These are phyloP conservation scores for Lysandra bellargus DNA, from an alignment of 2,888 invertebrate species.

Conservation along the genomic window DNA sequence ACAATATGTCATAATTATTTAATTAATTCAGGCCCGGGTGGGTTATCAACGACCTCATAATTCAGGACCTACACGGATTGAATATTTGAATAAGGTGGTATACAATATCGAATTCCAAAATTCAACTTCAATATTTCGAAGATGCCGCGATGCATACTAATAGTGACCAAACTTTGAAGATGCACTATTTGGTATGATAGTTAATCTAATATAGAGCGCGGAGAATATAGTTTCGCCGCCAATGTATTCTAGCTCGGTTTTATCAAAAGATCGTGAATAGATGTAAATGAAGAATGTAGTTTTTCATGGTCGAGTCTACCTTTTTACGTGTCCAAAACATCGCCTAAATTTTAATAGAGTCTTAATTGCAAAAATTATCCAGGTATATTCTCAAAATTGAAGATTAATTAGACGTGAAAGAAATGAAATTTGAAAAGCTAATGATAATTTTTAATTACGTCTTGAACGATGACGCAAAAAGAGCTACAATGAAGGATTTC, in stretches of 20 bases:
- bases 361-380: not conserved
- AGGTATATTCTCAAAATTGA: not conserved
- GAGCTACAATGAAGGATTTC: slow-evolving; percentile 6
- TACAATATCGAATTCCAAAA: slow-evolving; percentile 28
- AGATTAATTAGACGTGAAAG: not conserved
- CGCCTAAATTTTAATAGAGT: not conserved
- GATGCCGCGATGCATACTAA: slow-evolving; percentile 15
- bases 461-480: not conserved
- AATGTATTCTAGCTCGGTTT: not conserved
- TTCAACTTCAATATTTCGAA: slow-evolving; percentile 19
- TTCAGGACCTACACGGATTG: slow-evolving; percentile 57
- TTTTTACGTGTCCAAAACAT: too few species aligned
- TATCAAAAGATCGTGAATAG: not conserved
- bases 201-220: slow-evolving; percentile 1
- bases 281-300: too few species aligned
- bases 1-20: slow-evolving; percentile 80
- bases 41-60: slow-evolving; percentile 68
- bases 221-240: not conserved
- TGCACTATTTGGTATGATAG: slow-evolving; percentile 22
- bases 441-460: slow-evolving; percentile 16
- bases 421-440: not conserved
- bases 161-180: slow-evolving; percentile 18
- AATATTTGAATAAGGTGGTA: slow-evolving; percentile 43
- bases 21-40: slow-evolving; percentile 71
- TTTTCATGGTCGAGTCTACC: too few species aligned